These are phyloP conservation scores for Picus viridis DNA, from an alignment of 2,797 vertebrate species.

Conservation along the genomic window DNA sequence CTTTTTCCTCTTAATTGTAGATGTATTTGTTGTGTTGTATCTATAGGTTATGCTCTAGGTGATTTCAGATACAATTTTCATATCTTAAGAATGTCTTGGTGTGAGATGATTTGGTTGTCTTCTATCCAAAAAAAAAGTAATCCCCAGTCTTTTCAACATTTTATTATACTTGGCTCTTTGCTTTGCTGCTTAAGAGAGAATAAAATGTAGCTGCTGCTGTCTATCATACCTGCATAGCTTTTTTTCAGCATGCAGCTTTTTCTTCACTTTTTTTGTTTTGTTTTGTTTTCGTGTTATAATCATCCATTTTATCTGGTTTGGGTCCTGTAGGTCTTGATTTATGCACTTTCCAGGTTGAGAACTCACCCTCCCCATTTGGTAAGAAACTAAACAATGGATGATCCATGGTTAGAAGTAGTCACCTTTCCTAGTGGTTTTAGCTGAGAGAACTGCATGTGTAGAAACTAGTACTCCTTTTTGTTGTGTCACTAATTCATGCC, in stretches of 20 bases:
- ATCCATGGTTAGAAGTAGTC: constrained; percentile 84
- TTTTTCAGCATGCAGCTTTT: constrained; percentile 70
- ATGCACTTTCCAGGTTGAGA: constrained; percentile 99
- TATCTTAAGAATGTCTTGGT: neutral
- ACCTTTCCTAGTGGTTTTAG: constrained; percentile 71
- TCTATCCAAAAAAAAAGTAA: neutral
- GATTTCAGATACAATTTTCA: neutral
- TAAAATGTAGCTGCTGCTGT: constrained; percentile 43
- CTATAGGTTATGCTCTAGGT: neutral
- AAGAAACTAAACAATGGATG: constrained; percentile 89
- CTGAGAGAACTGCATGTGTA: constrained; percentile 74
- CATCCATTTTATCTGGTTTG: constrained; percentile 98
- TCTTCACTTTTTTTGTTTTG: constrained; percentile 73
- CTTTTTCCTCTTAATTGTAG: neutral
- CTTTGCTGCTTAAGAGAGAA: constrained; percentile 62
- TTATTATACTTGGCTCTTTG: constrained; percentile 44
- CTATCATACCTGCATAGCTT: constrained; percentile 63
- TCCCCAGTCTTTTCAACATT: neutral
- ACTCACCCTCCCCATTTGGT: constrained; percentile 98
- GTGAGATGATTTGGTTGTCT: neutral
- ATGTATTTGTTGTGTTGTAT: neutral
- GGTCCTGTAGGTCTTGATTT: constrained; percentile 99
- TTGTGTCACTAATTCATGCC: constrained; percentile 67
- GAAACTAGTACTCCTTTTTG: constrained; percentile 47
- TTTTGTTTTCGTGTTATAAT: constrained; percentile 83